Evolutionary conservation across 2,888 invertebrate genomes (phyloP), one percentile per base, ranked within the genome.

Genomic region (Sipunculus nudus): DNA sequence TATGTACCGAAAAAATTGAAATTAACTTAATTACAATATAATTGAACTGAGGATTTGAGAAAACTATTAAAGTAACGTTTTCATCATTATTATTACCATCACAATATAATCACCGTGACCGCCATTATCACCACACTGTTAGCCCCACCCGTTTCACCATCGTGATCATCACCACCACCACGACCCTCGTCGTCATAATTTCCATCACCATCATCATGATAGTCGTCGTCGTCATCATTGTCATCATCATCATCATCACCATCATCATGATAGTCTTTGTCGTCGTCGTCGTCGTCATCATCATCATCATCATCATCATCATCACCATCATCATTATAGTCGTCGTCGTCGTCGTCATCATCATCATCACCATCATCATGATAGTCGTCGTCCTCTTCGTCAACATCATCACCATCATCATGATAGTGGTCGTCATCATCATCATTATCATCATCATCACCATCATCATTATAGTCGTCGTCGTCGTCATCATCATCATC

Each of bases 261-360:
- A 31, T 31, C 6, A 19, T 19, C n/a, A 19, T 29, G 6, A 35
- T 25, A n/a, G 10, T 6, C 32, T 16, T 46, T 16, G 48, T 54
- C 29, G 32, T 50, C 41, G 26, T 53, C 23, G 23, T 54, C 19
- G 21, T 54, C n/a, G 28, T 47, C 19, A 26, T 32, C 21, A 10
- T 50, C 21, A 26, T 46, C 10, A 25, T 13, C 19, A 29, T 54
- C 21, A 5, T 59, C 29, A 29, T 46, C 25, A 43, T 59, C 41
- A 43, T 59, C 28, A 25, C 60, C 31, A 47, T 59, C 46, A 46
- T 54, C 26, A 41, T 59, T 40, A 23, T 59, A 40, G 6, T 54
- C 13, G 16, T 47, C 26, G 32, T 50, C 29, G 31, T 50, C 26
- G 48, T 35, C n/a, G 29, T 59, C 40, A 31, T 45, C 29, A 29